Conservation (phyloP, 2,888 invertebrate species). For the Leptopilina drosophilae region DNA sequence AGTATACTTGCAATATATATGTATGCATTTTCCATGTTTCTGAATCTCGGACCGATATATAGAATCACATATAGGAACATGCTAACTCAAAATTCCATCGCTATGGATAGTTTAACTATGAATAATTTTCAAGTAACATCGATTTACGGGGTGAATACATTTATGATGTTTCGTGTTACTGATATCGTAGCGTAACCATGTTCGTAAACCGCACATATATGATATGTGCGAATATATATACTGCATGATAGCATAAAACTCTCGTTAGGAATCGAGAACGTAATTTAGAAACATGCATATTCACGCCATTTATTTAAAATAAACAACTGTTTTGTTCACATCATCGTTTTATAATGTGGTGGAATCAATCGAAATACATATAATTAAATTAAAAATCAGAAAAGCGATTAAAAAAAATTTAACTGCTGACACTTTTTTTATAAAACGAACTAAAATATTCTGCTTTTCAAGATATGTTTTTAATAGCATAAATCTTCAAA, state of each 20-base stretch:
- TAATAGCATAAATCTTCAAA: too few relatives aligned
- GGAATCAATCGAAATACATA: too few relatives aligned
- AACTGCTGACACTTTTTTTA: too few relatives aligned
- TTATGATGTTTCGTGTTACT: conserved; percentile 31
- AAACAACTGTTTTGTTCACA: neutral
- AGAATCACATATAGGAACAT: conserved; percentile 1
- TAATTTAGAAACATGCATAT: conserved; percentile 34
- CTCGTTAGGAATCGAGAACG: conserved; percentile 16
- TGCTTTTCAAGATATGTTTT: too few relatives aligned
- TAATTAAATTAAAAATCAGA: too few relatives aligned
- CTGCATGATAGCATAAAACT: conserved; percentile 13
- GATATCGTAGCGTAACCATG: conserved; percentile 23
- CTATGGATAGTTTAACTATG: conserved; percentile 36
- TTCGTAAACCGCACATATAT: conserved; percentile 19
- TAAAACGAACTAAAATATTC: too few relatives aligned
- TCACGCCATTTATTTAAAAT: conserved; percentile 18
- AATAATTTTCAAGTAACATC: conserved; percentile 41
- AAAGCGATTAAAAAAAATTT: too few relatives aligned
- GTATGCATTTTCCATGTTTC: conserved; percentile 2
- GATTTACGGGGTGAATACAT: conserved; percentile 35
- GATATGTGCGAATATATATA: neutral
- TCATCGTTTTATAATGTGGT: neutral
- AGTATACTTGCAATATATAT: conserved; percentile 9
- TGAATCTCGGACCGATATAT: conserved; percentile 28
- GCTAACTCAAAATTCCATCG: conserved; percentile 22